phyloP scores from a whole-genome alignment of 2,888 invertebrate genomes.

The Drosophila histrio region DNA sequence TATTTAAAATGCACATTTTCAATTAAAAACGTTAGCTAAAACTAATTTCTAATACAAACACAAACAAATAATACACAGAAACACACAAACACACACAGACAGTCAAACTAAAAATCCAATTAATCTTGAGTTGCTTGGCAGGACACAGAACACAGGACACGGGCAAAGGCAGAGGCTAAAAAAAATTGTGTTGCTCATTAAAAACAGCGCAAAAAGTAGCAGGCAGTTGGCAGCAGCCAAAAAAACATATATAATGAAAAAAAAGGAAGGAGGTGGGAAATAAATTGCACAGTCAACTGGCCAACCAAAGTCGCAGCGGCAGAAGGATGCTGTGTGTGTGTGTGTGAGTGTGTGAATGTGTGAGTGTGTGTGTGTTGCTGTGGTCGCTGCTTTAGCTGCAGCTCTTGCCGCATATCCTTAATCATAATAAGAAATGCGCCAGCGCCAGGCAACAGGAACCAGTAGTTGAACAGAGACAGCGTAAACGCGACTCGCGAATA shows the following conservation, averaged over 20 bases:
- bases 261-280: slow-evolving; percentile 44
- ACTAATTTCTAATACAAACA: slow-evolving; percentile 77
- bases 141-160: slow-evolving; percentile 24
- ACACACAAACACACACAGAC: slow-evolving; percentile 9
- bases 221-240: slow-evolving; percentile 55
- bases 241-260: slow-evolving; percentile 9
- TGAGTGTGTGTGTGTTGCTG: slow-evolving; percentile 3
- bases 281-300: slow-evolving; percentile 68
- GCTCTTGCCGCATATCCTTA: slow-evolving; percentile 66
- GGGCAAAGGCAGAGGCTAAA: slow-evolving; percentile 17
- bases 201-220: slow-evolving; percentile 58
- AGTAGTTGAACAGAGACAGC: slow-evolving; percentile 77
- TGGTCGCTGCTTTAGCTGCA: slow-evolving; percentile 41
- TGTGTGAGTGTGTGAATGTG: background rate
- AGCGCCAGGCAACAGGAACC: slow-evolving; percentile 50
- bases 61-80: slow-evolving; percentile 45
- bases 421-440: slow-evolving; percentile 81
- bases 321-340: slow-evolving; percentile 35
- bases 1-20: slow-evolving; percentile 50
- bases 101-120: slow-evolving; percentile 68
- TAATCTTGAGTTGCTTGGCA: slow-evolving; percentile 70
- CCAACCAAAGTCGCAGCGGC: slow-evolving; percentile 51
- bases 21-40: slow-evolving; percentile 62
- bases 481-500: slow-evolving; percentile 59
- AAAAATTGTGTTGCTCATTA: slow-evolving; percentile 57